Evolutionary conservation across 1,140 invertebrate genomes (phyloP).

Genomic region (Diprion similis): DNA sequence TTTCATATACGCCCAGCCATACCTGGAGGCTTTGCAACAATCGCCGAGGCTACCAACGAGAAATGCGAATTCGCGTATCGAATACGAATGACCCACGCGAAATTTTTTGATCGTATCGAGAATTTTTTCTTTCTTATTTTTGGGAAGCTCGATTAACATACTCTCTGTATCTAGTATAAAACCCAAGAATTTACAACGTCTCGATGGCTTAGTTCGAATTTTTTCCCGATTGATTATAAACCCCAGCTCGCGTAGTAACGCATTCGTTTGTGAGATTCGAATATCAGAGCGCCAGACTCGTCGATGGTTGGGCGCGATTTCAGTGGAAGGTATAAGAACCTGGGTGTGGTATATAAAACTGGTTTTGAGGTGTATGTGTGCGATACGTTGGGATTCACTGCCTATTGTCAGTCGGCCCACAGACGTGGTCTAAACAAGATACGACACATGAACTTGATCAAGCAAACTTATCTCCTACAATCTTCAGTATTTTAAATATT

Average conservation of each 20-base stretch:
- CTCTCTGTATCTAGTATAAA: slow-evolving; percentile 29
- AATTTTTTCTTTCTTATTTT: slow-evolving; percentile 25
- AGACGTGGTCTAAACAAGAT: no score
- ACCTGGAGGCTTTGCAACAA: slow-evolving; percentile 21
- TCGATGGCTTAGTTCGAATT: slow-evolving; percentile 21
- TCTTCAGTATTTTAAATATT: no score
- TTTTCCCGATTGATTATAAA: slow-evolving; percentile 30
- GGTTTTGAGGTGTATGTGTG: no score
- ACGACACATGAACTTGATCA: no score
- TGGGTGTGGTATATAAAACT: no score
- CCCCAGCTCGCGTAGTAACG: slow-evolving; percentile 15
- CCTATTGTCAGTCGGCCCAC: no score
- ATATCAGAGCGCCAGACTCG: no score
- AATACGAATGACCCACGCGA: slow-evolving; percentile 16
- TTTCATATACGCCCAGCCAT: slow-evolving; percentile 29
- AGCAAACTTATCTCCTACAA: no score
- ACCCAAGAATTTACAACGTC: slow-evolving; percentile 29
- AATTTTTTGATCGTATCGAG: slow-evolving; percentile 21
- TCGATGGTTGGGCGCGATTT: no score
- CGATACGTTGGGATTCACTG: no score
- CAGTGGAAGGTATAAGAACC: no score
- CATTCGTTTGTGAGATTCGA: no score
- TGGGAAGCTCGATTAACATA: slow-evolving; percentile 28
- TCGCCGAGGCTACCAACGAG: slow-evolving; percentile 18
- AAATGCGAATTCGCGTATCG: slow-evolving; percentile 27